Evolutionary conservation across 35 echinoderm and acorn worm genomes (phyloP).

Genomic region (Stichopus chloronotus): DNA sequence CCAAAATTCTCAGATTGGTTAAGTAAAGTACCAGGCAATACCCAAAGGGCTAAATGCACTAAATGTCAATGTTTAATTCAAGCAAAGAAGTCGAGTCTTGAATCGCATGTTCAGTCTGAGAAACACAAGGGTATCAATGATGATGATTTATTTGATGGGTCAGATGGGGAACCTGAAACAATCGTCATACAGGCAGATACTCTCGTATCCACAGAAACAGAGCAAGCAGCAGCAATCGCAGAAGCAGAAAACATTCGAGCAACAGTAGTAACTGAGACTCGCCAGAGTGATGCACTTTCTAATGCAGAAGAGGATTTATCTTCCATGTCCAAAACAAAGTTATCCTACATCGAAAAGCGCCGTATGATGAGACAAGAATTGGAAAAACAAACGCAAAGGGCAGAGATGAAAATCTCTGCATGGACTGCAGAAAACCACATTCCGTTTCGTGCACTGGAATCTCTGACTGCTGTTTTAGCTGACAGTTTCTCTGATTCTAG

Average conservation of each 20-base stretch:
- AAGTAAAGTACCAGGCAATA: slow-evolving; percentile 2
- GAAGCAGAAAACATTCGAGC: neutral
- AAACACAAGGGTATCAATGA: slow-evolving; percentile 42
- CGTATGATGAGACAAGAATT: slow-evolving; percentile 25
- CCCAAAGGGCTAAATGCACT: neutral
- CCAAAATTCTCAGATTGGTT: slow-evolving; percentile 41
- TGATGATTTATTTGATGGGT: slow-evolving; percentile 28
- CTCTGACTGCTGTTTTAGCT: neutral
- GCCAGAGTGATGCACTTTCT: neutral
- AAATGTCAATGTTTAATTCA: slow-evolving; percentile 24
- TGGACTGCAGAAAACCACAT: slow-evolving; percentile 30
- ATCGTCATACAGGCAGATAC: slow-evolving; percentile 20
- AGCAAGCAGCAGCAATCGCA: neutral
- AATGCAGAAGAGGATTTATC: neutral
- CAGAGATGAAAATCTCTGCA: slow-evolving; percentile 36
- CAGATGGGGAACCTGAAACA: slow-evolving; percentile 18
- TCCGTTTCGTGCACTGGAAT: slow-evolving; percentile 29
- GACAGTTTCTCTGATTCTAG: slow-evolving; percentile 25
- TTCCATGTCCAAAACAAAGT: slow-evolving; percentile 13
- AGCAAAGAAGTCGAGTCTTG: slow-evolving; percentile 31
- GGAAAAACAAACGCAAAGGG: slow-evolving; percentile 17
- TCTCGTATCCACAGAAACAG: neutral
- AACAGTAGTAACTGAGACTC: neutral
- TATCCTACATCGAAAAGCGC: slow-evolving; percentile 35
- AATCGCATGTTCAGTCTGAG: slow-evolving; percentile 37